phyloP scores from a whole-genome alignment of 2,797 vertebrate species.

The Pelochelys cantorii region DNA sequence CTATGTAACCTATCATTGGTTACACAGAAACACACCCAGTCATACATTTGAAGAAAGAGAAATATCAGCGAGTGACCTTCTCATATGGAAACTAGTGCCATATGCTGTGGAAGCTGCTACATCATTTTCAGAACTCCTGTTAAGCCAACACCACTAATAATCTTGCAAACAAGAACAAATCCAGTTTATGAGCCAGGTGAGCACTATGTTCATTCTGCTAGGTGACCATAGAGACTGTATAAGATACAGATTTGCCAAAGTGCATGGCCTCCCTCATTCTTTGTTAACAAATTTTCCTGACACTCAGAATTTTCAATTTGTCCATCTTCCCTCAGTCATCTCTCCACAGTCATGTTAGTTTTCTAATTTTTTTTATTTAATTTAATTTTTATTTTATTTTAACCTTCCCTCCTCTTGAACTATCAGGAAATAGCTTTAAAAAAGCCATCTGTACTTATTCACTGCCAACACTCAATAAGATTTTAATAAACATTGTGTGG shows the following conservation, averaged over 20 bases:
- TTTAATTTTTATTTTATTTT: not conserved
- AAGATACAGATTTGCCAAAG: slow-evolving; percentile 54
- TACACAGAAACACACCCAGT: not conserved
- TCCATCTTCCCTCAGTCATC: slow-evolving; percentile 39
- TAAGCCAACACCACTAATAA: slow-evolving; percentile 43
- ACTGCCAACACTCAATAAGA: slow-evolving; percentile 43
- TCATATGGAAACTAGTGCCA: not conserved
- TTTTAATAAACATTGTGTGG: slow-evolving; percentile 68
- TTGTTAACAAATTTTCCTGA: slow-evolving; percentile 47
- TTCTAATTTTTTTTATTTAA: slow-evolving; percentile 53
- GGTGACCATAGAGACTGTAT: slow-evolving; percentile 61
- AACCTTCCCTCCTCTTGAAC: slow-evolving; percentile 64
- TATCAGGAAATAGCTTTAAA: slow-evolving; percentile 68
- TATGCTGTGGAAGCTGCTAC: slow-evolving; percentile 17
- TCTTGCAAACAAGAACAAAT: slow-evolving; percentile 36
- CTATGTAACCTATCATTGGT: too few species aligned
- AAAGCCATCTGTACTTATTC: slow-evolving; percentile 68
- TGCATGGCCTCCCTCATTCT: not conserved
- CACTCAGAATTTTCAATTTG: slow-evolving; percentile 50
- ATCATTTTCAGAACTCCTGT: not conserved
- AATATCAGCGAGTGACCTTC: not conserved
- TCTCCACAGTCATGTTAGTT: slow-evolving; percentile 43
- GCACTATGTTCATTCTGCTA: slow-evolving; percentile 42
- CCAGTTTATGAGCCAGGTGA: slow-evolving; percentile 71
- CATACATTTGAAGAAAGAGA: not conserved